Conservation (phyloP, 2,888 invertebrate species). For the Seira sanloemensis region DNA sequence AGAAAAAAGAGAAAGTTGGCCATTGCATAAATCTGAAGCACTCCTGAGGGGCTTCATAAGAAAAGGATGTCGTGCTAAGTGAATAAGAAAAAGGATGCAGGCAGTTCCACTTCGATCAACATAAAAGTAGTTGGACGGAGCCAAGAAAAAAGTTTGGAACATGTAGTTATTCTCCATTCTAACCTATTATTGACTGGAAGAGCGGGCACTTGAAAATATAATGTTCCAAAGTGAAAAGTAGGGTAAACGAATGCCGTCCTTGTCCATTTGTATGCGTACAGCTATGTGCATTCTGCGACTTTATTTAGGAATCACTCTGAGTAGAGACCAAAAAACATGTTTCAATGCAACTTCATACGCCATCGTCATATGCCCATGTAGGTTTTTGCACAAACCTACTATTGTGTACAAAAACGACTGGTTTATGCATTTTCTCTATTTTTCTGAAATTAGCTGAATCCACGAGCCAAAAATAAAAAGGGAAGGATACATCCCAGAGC, state of each 20-base stretch:
- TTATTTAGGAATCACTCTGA: no score
- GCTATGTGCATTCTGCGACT: no score
- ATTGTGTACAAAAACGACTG: no score
- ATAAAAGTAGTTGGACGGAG: conserved; percentile 24
- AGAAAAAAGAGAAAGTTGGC: conserved; percentile 37
- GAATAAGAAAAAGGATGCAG: conserved; percentile 40
- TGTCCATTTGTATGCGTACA: no score
- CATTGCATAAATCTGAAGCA: conserved; percentile 63
- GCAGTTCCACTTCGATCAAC: conserved; percentile 47
- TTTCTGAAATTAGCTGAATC: conserved; percentile 18
- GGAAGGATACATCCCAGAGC: no score
- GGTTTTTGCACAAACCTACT: no score
- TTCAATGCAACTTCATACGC: no score
- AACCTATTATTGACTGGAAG: conserved; percentile 43
- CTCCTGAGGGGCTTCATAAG: conserved; percentile 52
- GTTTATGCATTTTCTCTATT: conserved; percentile 24
- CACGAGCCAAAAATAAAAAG: conserved; percentile 11
- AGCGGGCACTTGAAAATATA: neutral
- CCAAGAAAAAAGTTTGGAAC: neutral
- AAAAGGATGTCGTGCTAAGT: conserved; percentile 19
- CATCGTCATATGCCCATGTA: no score
- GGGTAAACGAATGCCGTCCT: no score
- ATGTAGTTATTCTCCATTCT: neutral
- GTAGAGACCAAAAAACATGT: no score
- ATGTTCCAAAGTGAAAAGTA: no score